These are phyloP conservation scores for Australoheros scitulus DNA, from an alignment of 2,113 vertebrate species.

Conservation along the genomic window DNA sequence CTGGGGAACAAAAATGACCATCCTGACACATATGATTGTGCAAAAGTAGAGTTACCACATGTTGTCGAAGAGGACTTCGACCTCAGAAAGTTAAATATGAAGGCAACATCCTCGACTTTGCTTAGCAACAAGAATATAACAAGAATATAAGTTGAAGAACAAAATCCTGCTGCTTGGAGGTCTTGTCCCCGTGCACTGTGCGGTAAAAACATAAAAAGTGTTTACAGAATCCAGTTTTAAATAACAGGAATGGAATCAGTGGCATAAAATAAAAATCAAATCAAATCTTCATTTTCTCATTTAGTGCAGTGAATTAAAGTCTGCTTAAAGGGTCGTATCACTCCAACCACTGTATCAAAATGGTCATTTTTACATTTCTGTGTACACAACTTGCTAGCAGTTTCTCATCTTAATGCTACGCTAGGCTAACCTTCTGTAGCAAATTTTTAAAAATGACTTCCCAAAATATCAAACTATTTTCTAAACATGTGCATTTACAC, in stretches of 20 bases:
- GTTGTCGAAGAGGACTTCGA: not conserved
- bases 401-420: slow-evolving; percentile 9
- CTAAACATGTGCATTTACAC: not conserved
- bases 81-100: not conserved
- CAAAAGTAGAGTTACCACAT: not conserved
- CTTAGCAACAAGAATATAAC: not conserved
- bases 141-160: too few relatives aligned
- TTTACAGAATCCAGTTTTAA: slow-evolving; percentile 8
- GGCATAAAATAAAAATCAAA: slow-evolving; percentile 1
- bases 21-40: not conserved
- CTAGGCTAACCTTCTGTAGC: not conserved
- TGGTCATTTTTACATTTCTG: not conserved
- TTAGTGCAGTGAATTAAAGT: not conserved
- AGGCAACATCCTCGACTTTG: not conserved
- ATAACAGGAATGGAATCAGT: slow-evolving; percentile 2
- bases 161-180: not conserved
- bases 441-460: not conserved
- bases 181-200: not conserved
- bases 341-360: not conserved
- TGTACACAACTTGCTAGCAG: not conserved
- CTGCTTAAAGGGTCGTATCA: not conserved
- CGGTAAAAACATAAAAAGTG: not conserved
- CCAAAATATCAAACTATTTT: not conserved
- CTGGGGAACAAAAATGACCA: not conserved
- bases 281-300: slow-evolving; percentile 10